Base-by-base conservation (phyloP, 2,113 vertebrate genomes). In the Potamarius usumacintae region DNA sequence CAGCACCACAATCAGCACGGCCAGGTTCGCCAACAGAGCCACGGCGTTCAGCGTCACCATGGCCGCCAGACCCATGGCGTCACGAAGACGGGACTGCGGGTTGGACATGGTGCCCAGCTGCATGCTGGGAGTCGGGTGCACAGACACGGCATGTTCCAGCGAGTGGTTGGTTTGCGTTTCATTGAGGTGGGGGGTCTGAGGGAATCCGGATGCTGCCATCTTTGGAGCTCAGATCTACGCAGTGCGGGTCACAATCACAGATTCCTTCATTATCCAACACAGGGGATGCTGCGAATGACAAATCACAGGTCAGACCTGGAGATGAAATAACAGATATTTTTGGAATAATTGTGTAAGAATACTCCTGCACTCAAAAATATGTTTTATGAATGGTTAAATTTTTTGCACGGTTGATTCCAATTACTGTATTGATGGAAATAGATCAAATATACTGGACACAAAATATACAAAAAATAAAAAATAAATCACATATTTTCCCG, bases 31-130 rank as follows among this genome's bases (percentile, higher is more conserved):
- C 91, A 98, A 83, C 85, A 99, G 90, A 0, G 97, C 96, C 0
- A 96, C 95, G 18, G 95, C 92, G 81, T 97, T 97, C 74, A 97
- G 95, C 48, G 95, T 94, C 90, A 97, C 94, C 96, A 98, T 96
- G 90, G 95, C 94, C 83, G 96, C 94, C 81, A 98, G 94, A 20
- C 96, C 95, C 30, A 96, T 87, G 62, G 96, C 93, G 80, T 97
- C 97, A 86, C 94, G 94, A 83, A 95, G 90, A 77, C 94, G 94
- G 0, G 94, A 95, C 86, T 96, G 94, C 85, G 94, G 94, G 94
- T 94, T 93, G 22, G 94, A 89, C 90, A 88, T 87, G 25, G 84
- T 88, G 71, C 89, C 89, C 63, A 91, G 65, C 53, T 91, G 90
- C 90, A 91, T 91, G 87, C 89, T 89, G 83, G 90, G 90, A 81